A percentile compares a stretch with the other conserved stretches of the same genome.
Conservation (phyloP, 2,888 invertebrate species). For the Ectropis crepuscularia region DNA sequence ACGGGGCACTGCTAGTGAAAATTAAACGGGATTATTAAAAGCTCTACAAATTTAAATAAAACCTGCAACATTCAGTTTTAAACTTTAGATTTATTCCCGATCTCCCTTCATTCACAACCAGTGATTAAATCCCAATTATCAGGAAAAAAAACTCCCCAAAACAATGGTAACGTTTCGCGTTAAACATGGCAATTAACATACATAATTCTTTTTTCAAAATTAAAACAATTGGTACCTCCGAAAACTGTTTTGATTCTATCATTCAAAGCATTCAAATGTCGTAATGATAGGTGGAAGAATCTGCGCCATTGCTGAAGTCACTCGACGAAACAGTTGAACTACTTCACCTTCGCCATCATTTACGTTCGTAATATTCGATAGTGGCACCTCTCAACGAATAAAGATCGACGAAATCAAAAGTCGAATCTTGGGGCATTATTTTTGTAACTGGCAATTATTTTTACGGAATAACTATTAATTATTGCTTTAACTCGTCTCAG, state of each 20-base stretch:
- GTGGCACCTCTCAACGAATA: neutral
- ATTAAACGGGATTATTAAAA: no score
- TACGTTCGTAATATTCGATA: no score
- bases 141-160: slow-evolving; percentile 49
- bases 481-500: slow-evolving; percentile 40
- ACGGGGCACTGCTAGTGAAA: no score
- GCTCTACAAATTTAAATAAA: neutral
- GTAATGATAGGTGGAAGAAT: slow-evolving; percentile 41
- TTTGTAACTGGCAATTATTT: slow-evolving; percentile 42
- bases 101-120: slow-evolving; percentile 37
- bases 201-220: slow-evolving; percentile 76
- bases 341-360: no score
- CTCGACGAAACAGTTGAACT: neutral
- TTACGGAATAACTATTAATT: slow-evolving; percentile 42
- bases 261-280: slow-evolving; percentile 38
- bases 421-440: slow-evolving; percentile 36
- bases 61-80: neutral
- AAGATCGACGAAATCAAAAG: slow-evolving; percentile 9
- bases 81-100: slow-evolving; percentile 18
- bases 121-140: slow-evolving; percentile 70
- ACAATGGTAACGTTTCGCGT: slow-evolving; percentile 68
- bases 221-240: slow-evolving; percentile 69
- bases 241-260: slow-evolving; percentile 40
- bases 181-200: slow-evolving; percentile 74
- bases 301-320: neutral